Evolutionary conservation across 1,140 invertebrate species (phyloP).

Genomic region (Micrasema minimum): DNA sequence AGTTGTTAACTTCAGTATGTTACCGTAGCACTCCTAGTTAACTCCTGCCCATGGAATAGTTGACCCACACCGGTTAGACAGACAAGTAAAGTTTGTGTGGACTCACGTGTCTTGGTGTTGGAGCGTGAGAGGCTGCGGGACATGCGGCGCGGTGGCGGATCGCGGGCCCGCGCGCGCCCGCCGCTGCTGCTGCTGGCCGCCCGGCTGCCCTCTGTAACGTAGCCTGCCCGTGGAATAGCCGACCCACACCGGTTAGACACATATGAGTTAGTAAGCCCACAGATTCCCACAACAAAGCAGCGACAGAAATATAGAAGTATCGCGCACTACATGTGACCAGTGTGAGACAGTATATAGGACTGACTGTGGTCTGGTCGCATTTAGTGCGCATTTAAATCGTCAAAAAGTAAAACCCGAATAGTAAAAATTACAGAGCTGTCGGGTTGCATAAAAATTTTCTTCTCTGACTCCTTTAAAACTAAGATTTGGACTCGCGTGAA

Average conservation of each 20-base stretch:
- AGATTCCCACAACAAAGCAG: no score
- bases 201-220: slow-evolving; percentile 45
- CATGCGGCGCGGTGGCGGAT: neutral
- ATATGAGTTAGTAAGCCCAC: slow-evolving; percentile 21
- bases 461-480: no score
- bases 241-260: slow-evolving; percentile 20
- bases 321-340: neutral
- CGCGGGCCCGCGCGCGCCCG: neutral
- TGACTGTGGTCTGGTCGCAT: neutral
- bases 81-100: no score
- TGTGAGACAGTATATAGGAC: neutral
- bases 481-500: no score
- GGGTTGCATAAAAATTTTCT: no score
- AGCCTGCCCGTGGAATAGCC: slow-evolving; percentile 28
- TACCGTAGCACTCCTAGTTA: no score
- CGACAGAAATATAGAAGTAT: neutral
- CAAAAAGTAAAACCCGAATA: neutral
- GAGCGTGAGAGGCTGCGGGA: slow-evolving; percentile 39
- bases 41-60: no score
- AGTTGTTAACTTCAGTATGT: no score
- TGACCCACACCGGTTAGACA: no score
- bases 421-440: no score
- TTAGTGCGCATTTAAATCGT: neutral
- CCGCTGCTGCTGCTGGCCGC: neutral
- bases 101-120: slow-evolving; percentile 14